Base-by-base conservation (phyloP, 1,140 invertebrate species). In the Zaprionus nigranus region DNA sequence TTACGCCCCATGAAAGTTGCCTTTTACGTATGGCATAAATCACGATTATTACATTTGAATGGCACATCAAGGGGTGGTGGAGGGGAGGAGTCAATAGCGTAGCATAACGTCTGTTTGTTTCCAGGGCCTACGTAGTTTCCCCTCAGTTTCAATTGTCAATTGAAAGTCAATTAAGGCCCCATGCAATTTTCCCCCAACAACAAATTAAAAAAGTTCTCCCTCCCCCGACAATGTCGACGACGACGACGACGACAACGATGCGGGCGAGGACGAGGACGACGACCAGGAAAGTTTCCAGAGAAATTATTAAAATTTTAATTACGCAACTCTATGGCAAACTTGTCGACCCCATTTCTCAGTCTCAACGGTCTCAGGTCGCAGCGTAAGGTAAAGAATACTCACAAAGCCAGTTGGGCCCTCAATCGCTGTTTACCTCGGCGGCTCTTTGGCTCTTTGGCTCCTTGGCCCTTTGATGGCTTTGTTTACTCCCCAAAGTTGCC, bases 261-360 rank as follows among this genome's bases (percentile, higher is more conserved):
- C 9, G 30, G 9, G 11, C 30, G 30, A 17, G 2, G 30, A 30
- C 0, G 30, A 30, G 28, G 28, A 34, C 30, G 30, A 17, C 40
- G 40, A 20, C 61, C 24, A 15, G 36, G 49, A 67, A 73, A 68
- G 66, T 81, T 86, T 67, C 57, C 65, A 36, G 65, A 15, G 79
- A 73, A 87, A 87, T 85, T 85, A 85, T 85, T 86, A 73, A 85
- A 82, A 85, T 87, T 85, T 82, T 85, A 87, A 82, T 87, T 85
- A 87, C 76, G 71, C 68, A 87, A 87, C 71, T 54, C 54, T 60
- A 68, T 70, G 26, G 68, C n/a, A 75, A 85, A 76, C 65, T 82
- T 79, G 72, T 34, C 75, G 71, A 73, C 75, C 49, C 58, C 79
- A 62, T 51, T 70, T 51, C 28, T 17, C 38, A 22, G 17, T n/a